phyloP scores from a whole-genome alignment of 2,888 invertebrate genomes.

The Troglohyphantes excavatus region DNA sequence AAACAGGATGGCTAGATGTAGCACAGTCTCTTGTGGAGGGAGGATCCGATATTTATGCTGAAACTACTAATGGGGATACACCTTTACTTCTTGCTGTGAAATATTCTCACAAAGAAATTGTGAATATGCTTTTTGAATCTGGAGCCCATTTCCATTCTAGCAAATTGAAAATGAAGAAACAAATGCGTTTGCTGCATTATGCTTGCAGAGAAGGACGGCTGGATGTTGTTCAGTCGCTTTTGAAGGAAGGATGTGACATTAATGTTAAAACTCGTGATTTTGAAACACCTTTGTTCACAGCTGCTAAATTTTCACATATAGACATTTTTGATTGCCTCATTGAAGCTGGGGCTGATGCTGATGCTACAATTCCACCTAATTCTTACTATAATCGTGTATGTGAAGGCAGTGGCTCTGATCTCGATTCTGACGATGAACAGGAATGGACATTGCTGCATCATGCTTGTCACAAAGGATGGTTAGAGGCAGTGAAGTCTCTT shows the following conservation, averaged over 20 bases:
- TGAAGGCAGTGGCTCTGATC: too few species aligned
- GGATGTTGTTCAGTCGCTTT: background rate
- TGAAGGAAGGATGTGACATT: constrained; percentile 8
- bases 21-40: background rate
- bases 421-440: background rate
- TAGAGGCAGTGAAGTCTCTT: background rate
- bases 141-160: background rate
- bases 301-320: background rate
- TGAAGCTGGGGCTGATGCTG: background rate
- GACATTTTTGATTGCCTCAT: background rate
- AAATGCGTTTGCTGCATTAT: background rate
- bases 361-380: background rate
- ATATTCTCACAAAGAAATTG: background rate
- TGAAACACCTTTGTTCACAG: constrained; percentile 2
- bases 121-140: background rate
- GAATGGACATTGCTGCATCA: background rate
- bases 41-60: background rate
- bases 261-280: constrained; percentile 1
- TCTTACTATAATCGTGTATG: too few species aligned
- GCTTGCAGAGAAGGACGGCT: background rate
- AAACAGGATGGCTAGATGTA: background rate
- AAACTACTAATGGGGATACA: background rate
- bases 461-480: background rate
- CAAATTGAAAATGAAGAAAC: background rate
- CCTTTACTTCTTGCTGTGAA: background rate